These are phyloP conservation scores for Cynodonichthys magdalenae DNA, from an alignment of 2,797 vertebrate species.

Conservation along the genomic window DNA sequence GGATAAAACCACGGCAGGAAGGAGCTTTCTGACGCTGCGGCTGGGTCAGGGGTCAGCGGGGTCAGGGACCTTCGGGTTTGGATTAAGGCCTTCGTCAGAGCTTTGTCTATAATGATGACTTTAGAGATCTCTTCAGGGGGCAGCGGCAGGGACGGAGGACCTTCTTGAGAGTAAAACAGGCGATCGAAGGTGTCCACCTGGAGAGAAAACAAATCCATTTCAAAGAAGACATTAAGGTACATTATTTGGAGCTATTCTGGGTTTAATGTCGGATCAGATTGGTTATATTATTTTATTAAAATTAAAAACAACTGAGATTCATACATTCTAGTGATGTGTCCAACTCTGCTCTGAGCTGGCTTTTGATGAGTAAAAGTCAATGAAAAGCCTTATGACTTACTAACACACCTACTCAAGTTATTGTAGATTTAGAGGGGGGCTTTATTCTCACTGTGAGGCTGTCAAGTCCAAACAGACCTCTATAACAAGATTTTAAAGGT, in stretches of 20 bases:
- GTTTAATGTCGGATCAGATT: no score
- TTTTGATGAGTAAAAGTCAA: no score
- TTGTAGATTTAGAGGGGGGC: not conserved
- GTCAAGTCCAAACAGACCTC: not conserved
- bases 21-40: slow-evolving; percentile 22
- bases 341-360: no score
- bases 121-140: slow-evolving; percentile 87
- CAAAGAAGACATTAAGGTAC: not conserved
- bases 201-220: slow-evolving; percentile 35
- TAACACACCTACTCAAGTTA: no score
- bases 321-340: no score
- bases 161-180: slow-evolving; percentile 83
- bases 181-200: slow-evolving; percentile 88
- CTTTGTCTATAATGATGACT: slow-evolving; percentile 82
- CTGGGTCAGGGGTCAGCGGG: slow-evolving; percentile 9
- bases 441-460: not conserved
- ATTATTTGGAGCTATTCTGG: no score
- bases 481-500: not conserved
- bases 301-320: no score
- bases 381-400: no score
- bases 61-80: slow-evolving; percentile 35
- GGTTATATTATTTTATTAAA: no score
- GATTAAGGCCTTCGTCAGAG: slow-evolving; percentile 54
- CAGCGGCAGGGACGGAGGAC: slow-evolving; percentile 81
- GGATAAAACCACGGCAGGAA: slow-evolving; percentile 10